Percentiles rank a stretch among this genome's conserved stretches.
Conservation (phyloP, 2,113 vertebrate species). For the Verasper variegatus region DNA sequence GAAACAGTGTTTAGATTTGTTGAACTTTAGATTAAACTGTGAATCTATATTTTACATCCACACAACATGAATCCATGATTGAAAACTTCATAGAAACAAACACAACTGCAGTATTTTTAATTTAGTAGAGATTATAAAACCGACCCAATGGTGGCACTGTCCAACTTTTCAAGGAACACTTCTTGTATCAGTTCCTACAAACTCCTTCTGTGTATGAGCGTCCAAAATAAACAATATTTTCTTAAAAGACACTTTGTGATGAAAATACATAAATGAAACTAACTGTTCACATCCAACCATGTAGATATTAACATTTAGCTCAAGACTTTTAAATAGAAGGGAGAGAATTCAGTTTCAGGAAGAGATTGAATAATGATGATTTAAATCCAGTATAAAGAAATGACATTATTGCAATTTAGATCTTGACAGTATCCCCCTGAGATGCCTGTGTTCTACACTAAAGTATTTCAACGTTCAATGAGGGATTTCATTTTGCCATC, state of each 20-base stretch:
- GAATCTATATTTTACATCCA: neutral
- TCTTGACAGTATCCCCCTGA: neutral
- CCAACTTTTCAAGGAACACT: constrained; percentile 3
- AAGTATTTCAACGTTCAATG: too few species aligned
- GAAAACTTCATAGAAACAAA: neutral
- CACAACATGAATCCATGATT: too few species aligned
- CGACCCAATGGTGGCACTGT: constrained; percentile 46
- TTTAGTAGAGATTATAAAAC: neutral
- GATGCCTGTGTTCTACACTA: neutral
- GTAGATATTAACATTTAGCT: too few species aligned
- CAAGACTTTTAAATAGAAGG: too few species aligned
- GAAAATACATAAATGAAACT: neutral
- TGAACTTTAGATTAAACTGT: neutral
- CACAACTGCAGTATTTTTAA: neutral
- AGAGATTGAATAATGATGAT: too few species aligned
- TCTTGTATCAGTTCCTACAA: neutral
- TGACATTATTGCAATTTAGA: neutral
- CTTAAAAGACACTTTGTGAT: neutral
- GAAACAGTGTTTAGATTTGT: neutral
- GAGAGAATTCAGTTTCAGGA: too few species aligned
- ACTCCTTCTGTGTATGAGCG: neutral
- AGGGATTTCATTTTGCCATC: too few species aligned
- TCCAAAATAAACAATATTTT: neutral
- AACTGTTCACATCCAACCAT: too few species aligned
- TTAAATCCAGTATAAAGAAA: too few species aligned